Base-by-base conservation (phyloP, 1,140 invertebrate species). In the Calephelis nemesis region DNA sequence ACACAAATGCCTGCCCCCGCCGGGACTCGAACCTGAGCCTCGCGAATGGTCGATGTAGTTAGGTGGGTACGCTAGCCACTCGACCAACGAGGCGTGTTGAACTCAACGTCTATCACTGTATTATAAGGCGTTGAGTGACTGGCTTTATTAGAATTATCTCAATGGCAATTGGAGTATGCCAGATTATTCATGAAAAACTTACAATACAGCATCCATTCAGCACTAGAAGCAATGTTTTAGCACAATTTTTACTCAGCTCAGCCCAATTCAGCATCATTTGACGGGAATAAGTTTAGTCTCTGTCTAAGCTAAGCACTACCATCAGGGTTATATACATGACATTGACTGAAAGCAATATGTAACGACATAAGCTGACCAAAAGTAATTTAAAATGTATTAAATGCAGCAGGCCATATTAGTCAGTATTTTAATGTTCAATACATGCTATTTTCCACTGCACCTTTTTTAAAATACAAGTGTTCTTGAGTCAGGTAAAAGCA, bases 141-240 rank as follows among this genome's bases (percentile, higher is more conserved):
- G n/a, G n/a, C n/a, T 50, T 7, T 49, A 6, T 1, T 50, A 7
- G 48, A n/a, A 49, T n/a, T 7, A 50, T 60, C 40, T 11, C 19
- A 19, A n/a, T 19, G 19, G 19, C 3, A 19, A 19, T 19, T 19
- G 19, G 19, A 19, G 19, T 19, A 19, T 19, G 19, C 19, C 19
- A 19, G 3, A 19, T 19, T 19, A 19, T 19, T 19, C 19, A 19
- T 19, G 8, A 62, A 70, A 66, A 15, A 70, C 84, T 79, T 76
- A 86, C 84, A 64, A 84, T 78, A 40, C 78, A 81, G 7, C 81
- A 73, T 15, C 68, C 68, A 65, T 86, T 86, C 0, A 84, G 48
- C 1, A 74, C 48, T 13, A 86, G n/a, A 11, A 86, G 74, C 47
- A 82, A 42, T 1, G 65, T 71, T 62, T 78, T 83, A 4, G 79